A percentile compares a stretch with the other conserved stretches of the same genome.
These are phyloP conservation scores for Trematocara caparti DNA, from an alignment of 2,797 vertebrate species.

Conservation along the genomic window DNA sequence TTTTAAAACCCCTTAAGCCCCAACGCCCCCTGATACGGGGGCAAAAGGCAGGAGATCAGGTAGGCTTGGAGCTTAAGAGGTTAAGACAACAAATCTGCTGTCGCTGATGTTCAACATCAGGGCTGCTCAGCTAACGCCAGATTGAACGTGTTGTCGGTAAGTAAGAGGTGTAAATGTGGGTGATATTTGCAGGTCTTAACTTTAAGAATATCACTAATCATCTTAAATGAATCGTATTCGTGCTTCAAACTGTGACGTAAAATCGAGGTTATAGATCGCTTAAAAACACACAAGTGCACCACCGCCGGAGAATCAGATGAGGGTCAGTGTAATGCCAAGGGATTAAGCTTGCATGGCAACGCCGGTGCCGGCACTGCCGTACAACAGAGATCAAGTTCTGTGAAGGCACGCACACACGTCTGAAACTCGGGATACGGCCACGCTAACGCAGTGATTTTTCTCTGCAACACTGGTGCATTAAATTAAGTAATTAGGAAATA, in stretches of 20 bases:
- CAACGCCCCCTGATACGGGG: too few relatives aligned
- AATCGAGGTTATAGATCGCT: not conserved
- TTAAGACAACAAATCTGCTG: not conserved
- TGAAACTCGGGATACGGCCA: not conserved
- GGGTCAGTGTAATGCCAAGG: slow-evolving; percentile 39
- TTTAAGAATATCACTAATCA: not conserved
- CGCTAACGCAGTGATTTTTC: not conserved
- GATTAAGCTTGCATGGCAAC: slow-evolving; percentile 58
- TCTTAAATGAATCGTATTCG: not conserved
- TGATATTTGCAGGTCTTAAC: not conserved
- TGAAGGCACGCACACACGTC: slow-evolving; percentile 38
- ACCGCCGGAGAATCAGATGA: slow-evolving; percentile 23
- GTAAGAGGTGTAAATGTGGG: not conserved
- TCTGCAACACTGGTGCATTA: not conserved
- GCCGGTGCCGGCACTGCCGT: slow-evolving; percentile 47
- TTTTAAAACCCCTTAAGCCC: not conserved
- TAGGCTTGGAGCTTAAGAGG: too few relatives aligned
- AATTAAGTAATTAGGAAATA: not conserved
- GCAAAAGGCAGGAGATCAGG: too few relatives aligned
- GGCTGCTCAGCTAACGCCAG: not conserved
- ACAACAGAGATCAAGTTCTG: slow-evolving; percentile 49
- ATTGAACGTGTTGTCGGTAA: not conserved
- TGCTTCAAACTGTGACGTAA: not conserved
- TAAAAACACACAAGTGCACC: slow-evolving; percentile 5
- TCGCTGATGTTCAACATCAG: not conserved